A percentile compares a stretch with the other conserved stretches of the same genome.
Conservation (phyloP, 2,797 vertebrate genomes). For the Malurus leucopterus region DNA sequence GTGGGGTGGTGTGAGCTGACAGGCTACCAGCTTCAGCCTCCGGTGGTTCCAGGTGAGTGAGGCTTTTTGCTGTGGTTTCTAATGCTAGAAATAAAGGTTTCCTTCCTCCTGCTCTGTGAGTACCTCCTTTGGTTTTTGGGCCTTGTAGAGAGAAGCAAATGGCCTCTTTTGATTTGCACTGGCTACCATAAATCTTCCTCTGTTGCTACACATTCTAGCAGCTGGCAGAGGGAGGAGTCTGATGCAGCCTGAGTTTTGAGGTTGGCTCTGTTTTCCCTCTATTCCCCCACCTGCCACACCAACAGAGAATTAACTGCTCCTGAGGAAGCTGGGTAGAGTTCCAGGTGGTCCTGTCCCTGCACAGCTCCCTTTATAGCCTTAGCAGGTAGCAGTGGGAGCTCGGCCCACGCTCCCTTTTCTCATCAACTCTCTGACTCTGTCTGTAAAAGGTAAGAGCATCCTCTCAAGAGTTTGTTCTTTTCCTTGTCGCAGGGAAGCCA, state of each 20-base stretch:
- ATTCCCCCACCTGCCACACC: neutral
- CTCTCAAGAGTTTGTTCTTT: neutral
- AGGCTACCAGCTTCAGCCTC: constrained; percentile 89
- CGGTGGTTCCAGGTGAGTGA: constrained; percentile 80
- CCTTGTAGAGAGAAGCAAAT: neutral
- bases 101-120: neutral
- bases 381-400: constrained; percentile 1
- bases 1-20: constrained; percentile 93
- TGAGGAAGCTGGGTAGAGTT: neutral
- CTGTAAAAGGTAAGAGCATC: constrained; percentile 32
- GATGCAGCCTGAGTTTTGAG: neutral
- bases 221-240: neutral
- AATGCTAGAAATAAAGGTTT: neutral
- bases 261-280: neutral
- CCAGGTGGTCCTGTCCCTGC: neutral
- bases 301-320: neutral
- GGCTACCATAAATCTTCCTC: neutral
- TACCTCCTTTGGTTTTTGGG: neutral
- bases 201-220: neutral
- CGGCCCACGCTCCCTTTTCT: neutral
- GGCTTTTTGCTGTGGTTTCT: neutral
- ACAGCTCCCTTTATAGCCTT: constrained; percentile 1
- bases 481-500: constrained; percentile 7
- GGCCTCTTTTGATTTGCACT: neutral
- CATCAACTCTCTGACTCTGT: neutral